Evolutionary conservation across 2,888 invertebrate genomes (phyloP).

Genomic region (Amblyteles armatorius): DNA sequence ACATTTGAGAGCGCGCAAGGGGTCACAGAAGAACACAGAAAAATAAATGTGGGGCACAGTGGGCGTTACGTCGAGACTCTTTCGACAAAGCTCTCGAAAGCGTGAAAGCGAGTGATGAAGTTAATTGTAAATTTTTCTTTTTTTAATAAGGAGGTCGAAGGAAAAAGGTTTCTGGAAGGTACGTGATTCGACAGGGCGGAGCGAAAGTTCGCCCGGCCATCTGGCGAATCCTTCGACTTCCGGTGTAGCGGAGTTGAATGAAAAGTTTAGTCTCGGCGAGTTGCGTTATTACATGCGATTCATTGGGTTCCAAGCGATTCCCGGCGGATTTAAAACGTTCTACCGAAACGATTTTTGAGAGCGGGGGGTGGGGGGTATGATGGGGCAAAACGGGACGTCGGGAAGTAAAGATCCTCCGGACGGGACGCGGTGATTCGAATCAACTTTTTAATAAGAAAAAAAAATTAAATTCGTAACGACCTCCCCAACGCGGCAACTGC

Average conservation of each 20-base stretch:
- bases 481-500: background rate
- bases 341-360: background rate
- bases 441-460: background rate
- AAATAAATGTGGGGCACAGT: background rate
- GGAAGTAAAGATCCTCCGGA: background rate
- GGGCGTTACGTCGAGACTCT: background rate
- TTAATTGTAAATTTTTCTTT: background rate
- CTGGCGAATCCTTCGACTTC: background rate
- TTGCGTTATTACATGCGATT: slow-evolving; percentile 1
- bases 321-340: background rate
- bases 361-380: background rate
- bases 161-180: background rate
- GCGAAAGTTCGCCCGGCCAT: background rate
- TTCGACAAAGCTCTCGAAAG: background rate
- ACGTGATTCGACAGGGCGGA: background rate
- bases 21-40: background rate
- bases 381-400: background rate
- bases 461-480: background rate
- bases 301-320: background rate
- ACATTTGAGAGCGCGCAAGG: background rate
- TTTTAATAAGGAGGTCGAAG: background rate
- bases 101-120: background rate
- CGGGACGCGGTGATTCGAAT: background rate
- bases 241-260: background rate
- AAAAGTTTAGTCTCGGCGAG: background rate